These are phyloP conservation scores for Corythornis cristatus DNA, from an alignment of 2,113 vertebrate genomes.

Conservation along the genomic window DNA sequence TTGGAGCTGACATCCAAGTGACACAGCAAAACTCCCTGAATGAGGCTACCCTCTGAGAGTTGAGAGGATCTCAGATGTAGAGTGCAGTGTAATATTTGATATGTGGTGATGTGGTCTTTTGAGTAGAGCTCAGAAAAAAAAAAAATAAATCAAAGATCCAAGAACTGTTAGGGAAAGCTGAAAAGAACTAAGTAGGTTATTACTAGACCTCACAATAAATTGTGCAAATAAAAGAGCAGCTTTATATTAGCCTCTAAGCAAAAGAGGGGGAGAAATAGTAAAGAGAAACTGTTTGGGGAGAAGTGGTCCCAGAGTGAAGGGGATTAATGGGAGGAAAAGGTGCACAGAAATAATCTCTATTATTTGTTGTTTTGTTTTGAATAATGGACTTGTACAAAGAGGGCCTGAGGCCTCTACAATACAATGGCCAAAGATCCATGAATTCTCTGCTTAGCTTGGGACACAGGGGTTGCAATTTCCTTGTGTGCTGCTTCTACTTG, in stretches of 20 bases:
- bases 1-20: not conserved
- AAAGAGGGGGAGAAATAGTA: not conserved
- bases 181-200: not conserved
- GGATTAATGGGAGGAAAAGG: not conserved
- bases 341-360: not conserved
- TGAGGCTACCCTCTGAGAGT: not conserved
- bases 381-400: not conserved
- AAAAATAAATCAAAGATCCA: not conserved
- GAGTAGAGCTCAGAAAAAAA: not conserved
- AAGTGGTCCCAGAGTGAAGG: not conserved
- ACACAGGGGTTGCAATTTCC: not conserved
- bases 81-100: not conserved
- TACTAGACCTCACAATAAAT: not conserved
- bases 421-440: not conserved
- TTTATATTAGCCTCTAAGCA: not conserved
- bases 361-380: not conserved
- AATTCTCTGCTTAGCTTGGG: not conserved
- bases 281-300: not conserved
- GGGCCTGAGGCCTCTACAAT: not conserved
- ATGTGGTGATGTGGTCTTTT: not conserved
- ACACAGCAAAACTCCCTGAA: not conserved
- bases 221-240: not conserved
- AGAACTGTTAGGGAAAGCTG: not conserved
- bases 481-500: not conserved
- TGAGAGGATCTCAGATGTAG: not conserved